Conservation (phyloP, 2,113 vertebrate genomes). For the Podarcis muralis region DNA sequence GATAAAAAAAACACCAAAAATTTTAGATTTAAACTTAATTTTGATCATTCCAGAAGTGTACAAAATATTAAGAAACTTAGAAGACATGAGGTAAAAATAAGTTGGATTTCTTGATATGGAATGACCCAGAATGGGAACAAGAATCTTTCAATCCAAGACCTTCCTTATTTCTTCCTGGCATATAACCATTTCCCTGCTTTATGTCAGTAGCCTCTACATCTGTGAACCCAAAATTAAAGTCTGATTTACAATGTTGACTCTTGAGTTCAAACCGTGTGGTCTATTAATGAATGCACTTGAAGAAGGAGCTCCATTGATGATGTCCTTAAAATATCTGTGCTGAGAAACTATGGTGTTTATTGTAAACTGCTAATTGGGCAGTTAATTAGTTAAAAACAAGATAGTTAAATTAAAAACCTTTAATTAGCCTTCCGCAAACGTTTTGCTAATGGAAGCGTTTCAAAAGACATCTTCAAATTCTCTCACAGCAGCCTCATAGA, state of each 20-base stretch:
- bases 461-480: background rate
- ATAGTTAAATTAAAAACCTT: constrained; percentile 6
- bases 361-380: constrained; percentile 17
- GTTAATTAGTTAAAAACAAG: constrained; percentile 24
- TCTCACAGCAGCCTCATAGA: background rate
- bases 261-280: background rate
- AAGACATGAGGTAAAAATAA: too few relatives aligned
- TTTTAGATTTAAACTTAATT: too few relatives aligned
- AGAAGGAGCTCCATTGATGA: background rate
- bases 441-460: constrained; percentile 14
- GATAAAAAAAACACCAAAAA: too few relatives aligned
- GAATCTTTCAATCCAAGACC: background rate
- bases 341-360: background rate
- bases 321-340: constrained; percentile 4
- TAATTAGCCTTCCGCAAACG: constrained; percentile 17
- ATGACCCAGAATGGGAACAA: background rate
- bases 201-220: background rate
- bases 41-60: too few relatives aligned
- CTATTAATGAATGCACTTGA: background rate
- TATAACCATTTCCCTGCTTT: background rate
- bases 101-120: too few relatives aligned
- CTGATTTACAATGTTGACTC: background rate
- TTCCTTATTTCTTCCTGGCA: background rate
- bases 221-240: background rate
- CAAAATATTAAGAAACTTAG: too few relatives aligned